Conservation (phyloP, 2,113 vertebrate genomes). For the Phyllostomus discolor region DNA sequence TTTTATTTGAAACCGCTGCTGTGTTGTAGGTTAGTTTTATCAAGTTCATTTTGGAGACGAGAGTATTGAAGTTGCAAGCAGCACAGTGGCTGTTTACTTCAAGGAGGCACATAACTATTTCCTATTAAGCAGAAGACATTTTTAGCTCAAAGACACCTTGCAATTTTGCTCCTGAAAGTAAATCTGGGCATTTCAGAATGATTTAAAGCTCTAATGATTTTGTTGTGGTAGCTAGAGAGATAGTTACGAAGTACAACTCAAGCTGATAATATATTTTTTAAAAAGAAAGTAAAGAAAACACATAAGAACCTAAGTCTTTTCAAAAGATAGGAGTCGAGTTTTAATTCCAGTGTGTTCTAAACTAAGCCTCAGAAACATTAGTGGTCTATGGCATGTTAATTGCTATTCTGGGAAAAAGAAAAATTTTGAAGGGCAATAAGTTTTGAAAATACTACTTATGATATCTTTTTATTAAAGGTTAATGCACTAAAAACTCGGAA, state of each 20-base stretch:
- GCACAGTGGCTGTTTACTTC: background rate
- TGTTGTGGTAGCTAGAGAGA: background rate
- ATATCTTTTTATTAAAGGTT: background rate
- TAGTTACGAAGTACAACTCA: background rate
- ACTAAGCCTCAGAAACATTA: background rate
- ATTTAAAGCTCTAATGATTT: conserved; percentile 9
- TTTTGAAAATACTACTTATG: background rate
- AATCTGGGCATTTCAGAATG: background rate
- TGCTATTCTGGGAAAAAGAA: background rate
- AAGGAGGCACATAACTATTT: background rate
- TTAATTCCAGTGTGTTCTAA: conserved; percentile 28
- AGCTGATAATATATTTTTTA: background rate
- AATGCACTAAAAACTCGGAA: background rate
- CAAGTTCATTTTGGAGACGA: background rate
- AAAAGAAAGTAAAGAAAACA: background rate
- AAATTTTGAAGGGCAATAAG: background rate
- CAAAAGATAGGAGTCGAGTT: background rate
- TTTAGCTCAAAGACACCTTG: background rate
- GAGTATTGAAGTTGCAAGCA: background rate
- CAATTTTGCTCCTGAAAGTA: background rate
- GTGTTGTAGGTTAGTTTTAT: background rate
- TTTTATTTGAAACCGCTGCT: conserved; percentile 6
- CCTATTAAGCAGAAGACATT: background rate
- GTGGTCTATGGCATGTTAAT: background rate
- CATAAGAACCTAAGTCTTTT: background rate